Conservation (phyloP, 2,888 invertebrate genomes). For the Xestoiulus laeticollis region DNA sequence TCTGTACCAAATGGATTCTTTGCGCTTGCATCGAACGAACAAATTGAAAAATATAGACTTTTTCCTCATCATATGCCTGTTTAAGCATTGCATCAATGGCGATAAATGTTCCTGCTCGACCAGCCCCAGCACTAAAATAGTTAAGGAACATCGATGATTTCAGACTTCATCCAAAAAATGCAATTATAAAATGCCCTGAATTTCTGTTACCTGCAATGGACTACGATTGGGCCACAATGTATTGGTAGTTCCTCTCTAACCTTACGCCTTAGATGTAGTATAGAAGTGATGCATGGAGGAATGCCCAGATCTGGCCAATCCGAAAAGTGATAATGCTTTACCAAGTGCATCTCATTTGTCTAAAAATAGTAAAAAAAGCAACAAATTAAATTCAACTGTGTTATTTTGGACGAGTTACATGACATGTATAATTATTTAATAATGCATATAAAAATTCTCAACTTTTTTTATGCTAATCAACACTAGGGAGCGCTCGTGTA, state of each 20-base stretch:
- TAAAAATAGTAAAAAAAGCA: not conserved
- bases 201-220: constrained; percentile 88
- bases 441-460: no score
- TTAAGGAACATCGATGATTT: not conserved
- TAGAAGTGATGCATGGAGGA: constrained; percentile 88
- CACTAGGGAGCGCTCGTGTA: no score
- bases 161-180: not conserved
- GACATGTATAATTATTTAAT: no score
- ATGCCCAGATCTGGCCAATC: constrained; percentile 98
- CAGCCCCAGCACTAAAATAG: constrained; percentile 87
- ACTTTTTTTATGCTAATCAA: no score
- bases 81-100: constrained; percentile 97
- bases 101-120: constrained; percentile 93
- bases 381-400: no score
- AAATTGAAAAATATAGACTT: constrained; percentile 91
- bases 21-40: constrained; percentile 89
- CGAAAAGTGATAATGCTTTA: constrained; percentile 97
- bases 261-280: constrained; percentile 90
- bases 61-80: constrained; percentile 88
- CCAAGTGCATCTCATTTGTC: constrained; percentile 75
- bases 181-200: not conserved
- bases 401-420: no score
- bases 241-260: constrained; percentile 87
- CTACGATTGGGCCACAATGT: constrained; percentile 84
- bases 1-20: constrained; percentile 90